A percentile compares a stretch with the other conserved stretches of the same genome.
These are phyloP conservation scores for Rhodophaea formosa DNA, from an alignment of 2,888 invertebrate species.

Conservation along the genomic window DNA sequence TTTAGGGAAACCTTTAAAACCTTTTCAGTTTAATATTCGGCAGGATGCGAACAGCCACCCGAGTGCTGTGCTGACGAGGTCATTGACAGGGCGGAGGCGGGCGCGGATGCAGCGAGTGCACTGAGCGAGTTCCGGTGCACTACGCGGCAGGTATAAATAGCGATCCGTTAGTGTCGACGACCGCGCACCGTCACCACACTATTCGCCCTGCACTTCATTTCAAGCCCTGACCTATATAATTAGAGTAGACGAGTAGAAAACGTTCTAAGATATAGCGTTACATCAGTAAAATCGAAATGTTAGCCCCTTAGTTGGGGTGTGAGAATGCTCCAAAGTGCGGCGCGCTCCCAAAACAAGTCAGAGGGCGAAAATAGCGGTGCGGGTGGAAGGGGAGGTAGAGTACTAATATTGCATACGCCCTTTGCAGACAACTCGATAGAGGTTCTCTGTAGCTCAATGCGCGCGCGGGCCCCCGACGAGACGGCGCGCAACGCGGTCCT, in stretches of 20 bases:
- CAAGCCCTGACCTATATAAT: slow-evolving; percentile 61
- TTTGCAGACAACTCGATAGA: slow-evolving; percentile 63
- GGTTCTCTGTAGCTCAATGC: slow-evolving; percentile 51
- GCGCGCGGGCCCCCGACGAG: slow-evolving; percentile 62
- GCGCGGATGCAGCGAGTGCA: slow-evolving; percentile 77
- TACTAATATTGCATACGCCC: slow-evolving; percentile 72
- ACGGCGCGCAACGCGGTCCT: slow-evolving; percentile 31
- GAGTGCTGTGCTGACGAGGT: slow-evolving; percentile 54
- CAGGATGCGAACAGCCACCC: slow-evolving; percentile 24
- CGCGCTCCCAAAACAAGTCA: slow-evolving; percentile 28
- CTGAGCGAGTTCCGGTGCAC: slow-evolving; percentile 78
- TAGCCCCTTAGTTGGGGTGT: slow-evolving; percentile 40
- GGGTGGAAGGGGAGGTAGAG: slow-evolving; percentile 47
- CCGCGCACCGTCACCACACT: slow-evolving; percentile 61
- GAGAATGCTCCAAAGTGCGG: slow-evolving; percentile 35
- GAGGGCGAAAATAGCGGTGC: slow-evolving; percentile 42
- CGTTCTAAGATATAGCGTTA: slow-evolving; percentile 38
- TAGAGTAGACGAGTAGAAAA: slow-evolving; percentile 46
- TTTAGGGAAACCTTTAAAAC: background rate
- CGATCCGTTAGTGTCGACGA: slow-evolving; percentile 80
- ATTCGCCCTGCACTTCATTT: slow-evolving; percentile 52
- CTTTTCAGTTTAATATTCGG: slow-evolving; percentile 3
- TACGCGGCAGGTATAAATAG: slow-evolving; percentile 79
- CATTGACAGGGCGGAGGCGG: slow-evolving; percentile 74
- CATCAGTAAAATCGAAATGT: slow-evolving; percentile 35